phyloP scores from a whole-genome alignment of 2,113 vertebrate species.

The Micronisus gabar region DNA sequence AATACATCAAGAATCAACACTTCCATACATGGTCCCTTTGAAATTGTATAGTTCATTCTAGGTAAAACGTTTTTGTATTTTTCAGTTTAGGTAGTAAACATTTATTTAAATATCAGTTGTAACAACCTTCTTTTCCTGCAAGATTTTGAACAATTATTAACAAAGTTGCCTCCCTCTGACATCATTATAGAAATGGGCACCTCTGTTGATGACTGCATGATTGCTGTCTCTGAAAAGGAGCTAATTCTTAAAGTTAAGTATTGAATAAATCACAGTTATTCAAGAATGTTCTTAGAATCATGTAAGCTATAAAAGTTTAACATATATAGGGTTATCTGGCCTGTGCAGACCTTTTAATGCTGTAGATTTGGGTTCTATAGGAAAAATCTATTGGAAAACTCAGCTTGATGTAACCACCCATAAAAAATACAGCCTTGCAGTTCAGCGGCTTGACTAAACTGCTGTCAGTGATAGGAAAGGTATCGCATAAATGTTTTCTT shows the following conservation, averaged over 20 bases:
- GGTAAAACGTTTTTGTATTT: not conserved
- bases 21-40: not conserved
- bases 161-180: not conserved
- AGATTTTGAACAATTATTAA: not conserved
- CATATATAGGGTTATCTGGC: not conserved
- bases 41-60: not conserved
- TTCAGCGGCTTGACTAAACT: not conserved
- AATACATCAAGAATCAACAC: not conserved
- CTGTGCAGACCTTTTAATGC: not conserved
- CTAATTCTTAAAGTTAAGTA: not conserved
- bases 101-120: not conserved
- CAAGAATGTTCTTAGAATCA: not conserved
- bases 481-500: not conserved
- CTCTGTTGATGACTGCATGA: not conserved
- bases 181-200: not conserved
- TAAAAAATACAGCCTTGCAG: not conserved
- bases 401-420: not conserved
- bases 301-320: not conserved
- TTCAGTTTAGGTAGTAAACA: not conserved
- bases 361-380: not conserved
- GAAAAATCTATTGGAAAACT: not conserved
- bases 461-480: not conserved
- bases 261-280: not conserved
- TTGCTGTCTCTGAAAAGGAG: not conserved
- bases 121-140: not conserved